Evolutionary conservation across 2,888 invertebrate species (phyloP), one percentile per base, ranked within the genome.

Genomic region (Polylopha cassiicola): DNA sequence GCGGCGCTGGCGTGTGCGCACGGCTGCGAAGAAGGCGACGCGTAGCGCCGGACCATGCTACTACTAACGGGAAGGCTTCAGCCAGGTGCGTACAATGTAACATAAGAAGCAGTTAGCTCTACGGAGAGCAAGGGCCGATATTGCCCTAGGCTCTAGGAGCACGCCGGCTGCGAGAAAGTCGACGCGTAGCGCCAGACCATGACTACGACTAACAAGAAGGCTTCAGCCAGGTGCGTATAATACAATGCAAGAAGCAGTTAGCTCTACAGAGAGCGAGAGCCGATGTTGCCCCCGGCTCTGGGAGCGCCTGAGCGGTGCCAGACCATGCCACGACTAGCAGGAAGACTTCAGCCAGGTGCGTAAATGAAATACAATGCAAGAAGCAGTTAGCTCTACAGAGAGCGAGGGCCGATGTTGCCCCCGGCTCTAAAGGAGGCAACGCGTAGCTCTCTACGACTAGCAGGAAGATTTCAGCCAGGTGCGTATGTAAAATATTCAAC

Each of bases 221-320:
- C 63, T 10, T 50, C 46, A 27, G 53, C 51, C 55, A 65, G 61
- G 71, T 67, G n/a, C n/a, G n/a, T n/a, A n/a, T 5, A 17, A 23
- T 4, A 18, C 15, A 6, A 66, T 76, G 70, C 73, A 65, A 16
- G 72, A 65, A 11, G 72, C 69, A 2, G 41, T n/a, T n/a, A n/a
- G n/a, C n/a, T n/a, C 43, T 4, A 47, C 43, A 2, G 64, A 61
- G 18, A 48, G 43, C n/a, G 43, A 41, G 6, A 42, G 27, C n/a
- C 44, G 49, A 0, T 47, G 57, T 1, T 61, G 65, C 11, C 61
- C 67, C 0, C 39, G 66, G 0, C 41, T 78, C 11, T 79, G 79
- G 80, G 62, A 65, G 47, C 51, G 72, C 18, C 28, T 46, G 71
- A 3, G 73, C 80, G 4, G 79, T 72, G 0, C 81, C 81, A 0